These are phyloP conservation scores for Petrolisthes manimaculis DNA, from an alignment of 2,888 invertebrate species.

Conservation along the genomic window DNA sequence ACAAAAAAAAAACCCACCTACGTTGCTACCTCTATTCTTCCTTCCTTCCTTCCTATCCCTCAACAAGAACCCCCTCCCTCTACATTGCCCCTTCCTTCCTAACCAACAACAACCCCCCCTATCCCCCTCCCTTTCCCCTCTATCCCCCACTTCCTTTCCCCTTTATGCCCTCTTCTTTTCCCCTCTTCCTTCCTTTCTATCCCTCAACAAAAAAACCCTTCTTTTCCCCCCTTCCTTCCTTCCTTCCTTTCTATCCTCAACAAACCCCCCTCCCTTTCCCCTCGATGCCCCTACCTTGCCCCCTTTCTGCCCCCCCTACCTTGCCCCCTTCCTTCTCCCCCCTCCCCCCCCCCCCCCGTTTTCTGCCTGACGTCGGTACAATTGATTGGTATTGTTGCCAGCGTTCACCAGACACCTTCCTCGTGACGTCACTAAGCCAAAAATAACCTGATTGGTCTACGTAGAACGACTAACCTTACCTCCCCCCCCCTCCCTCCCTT, in stretches of 20 bases:
- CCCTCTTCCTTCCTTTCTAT: not conserved
- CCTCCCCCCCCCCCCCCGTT: conserved; percentile 1
- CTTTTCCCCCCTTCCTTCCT: too few species aligned
- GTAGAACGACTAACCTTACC: not conserved
- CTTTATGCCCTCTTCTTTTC: not conserved
- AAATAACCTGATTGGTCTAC: conserved; percentile 18
- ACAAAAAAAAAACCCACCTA: too few species aligned
- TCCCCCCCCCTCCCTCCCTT: not conserved
- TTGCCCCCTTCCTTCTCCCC: not conserved
- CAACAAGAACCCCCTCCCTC: not conserved
- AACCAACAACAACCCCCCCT: too few species aligned
- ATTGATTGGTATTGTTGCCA: conserved; percentile 31
- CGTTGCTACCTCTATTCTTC: too few species aligned
- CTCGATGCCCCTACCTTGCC: not conserved
- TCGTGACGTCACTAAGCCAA: conserved; percentile 3
- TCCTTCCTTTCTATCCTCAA: not conserved
- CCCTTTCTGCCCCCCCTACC: not conserved
- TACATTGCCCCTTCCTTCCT: not conserved
- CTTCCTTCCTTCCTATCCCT: too few species aligned
- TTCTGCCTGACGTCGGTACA: conserved; percentile 24
- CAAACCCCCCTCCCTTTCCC: not conserved
- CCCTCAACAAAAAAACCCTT: not conserved
- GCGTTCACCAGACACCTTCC: not conserved
- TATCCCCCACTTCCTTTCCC: not conserved
- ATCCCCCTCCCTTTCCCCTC: not conserved